phyloP scores from a whole-genome alignment of 2,888 invertebrate genomes.

The Drosophila mimetica region DNA sequence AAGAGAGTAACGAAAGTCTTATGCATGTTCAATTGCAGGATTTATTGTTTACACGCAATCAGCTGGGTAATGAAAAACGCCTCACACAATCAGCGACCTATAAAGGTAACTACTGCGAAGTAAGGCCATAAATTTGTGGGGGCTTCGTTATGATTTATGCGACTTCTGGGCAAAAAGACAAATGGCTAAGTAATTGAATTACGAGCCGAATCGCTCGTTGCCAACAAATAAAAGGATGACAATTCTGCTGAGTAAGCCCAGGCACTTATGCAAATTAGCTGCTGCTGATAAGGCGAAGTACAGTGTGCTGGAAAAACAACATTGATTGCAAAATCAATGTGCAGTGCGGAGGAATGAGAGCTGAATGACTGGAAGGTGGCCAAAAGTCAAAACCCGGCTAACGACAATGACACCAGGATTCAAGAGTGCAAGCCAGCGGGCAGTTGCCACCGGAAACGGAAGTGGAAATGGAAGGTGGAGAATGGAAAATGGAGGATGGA shows the following conservation, averaged over 20 bases:
- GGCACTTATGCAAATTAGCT: constrained; percentile 74
- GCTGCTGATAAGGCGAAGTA: constrained; percentile 26
- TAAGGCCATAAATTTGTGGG: constrained; percentile 64
- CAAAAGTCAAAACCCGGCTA: constrained; percentile 54
- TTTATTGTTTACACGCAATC: constrained; percentile 75
- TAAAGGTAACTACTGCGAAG: constrained; percentile 13
- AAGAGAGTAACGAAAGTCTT: constrained; percentile 16
- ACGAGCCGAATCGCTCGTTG: constrained; percentile 45
- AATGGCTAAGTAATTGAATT: constrained; percentile 77
- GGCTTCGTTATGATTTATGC: constrained; percentile 67
- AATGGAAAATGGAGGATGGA: background rate
- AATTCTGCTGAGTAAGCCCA: constrained; percentile 65
- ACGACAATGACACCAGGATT: constrained; percentile 40
- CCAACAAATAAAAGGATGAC: constrained; percentile 45
- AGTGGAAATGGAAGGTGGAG: constrained; percentile 27
- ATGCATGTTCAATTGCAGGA: constrained; percentile 55
- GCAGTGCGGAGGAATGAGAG: constrained; percentile 20
- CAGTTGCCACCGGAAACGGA: constrained; percentile 42
- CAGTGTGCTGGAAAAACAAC: constrained; percentile 21
- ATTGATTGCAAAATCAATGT: constrained; percentile 75
- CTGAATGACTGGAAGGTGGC: constrained; percentile 30
- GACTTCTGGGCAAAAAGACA: constrained; percentile 62
- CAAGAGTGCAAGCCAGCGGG: constrained; percentile 49
- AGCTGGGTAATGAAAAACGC: constrained; percentile 65
- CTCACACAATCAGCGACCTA: constrained; percentile 55